Evolutionary conservation across 2,797 vertebrate species (phyloP), one percentile per base, ranked within the genome.

Genomic region (Hirundo rustica): DNA sequence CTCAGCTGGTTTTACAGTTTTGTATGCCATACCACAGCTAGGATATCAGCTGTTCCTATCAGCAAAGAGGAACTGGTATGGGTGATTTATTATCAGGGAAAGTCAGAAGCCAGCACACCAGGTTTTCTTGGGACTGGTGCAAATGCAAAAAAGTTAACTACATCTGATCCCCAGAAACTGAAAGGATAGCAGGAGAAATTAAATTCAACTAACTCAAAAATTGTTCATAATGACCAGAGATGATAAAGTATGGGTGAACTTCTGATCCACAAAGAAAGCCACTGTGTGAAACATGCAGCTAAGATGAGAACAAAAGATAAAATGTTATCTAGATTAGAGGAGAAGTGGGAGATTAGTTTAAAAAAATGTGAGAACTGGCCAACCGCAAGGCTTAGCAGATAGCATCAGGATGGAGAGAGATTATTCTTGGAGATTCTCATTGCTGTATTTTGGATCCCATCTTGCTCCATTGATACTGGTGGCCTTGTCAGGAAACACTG

Each of bases 1-100:
- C n/a, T 67, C 53, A 71, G 48, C 40, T 81, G 40, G 17, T 84
- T 95, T 84, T 89, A 77, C 36, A 21, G 30, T 84, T 68, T 77
- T 74, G 57, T 19, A 16, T 62, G 48, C 34, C 26, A 19, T 57
- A 61, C 32, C 60, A 68, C 83, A 92, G 47, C 51, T 44, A 86
- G 23, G 29, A 34, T 90, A 77, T 66, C 44, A 70, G 45, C 34
- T 72, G 22, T 22, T 72, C 50, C 42, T 32, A 23, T 68, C 38
- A 73, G 73, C 34, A 38, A 67, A 27, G 61, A 86, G 21, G 44
- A 91, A 62, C 26, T 58, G 34, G 16, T 79, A 19, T 2, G 2
- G 54, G 13, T 25, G 42, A 66, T 42, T 58, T 81, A 32, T 68
- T 54, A 51, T 20, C 51, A 51, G 19, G 30, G n/a, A 55, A 85